These are phyloP conservation scores for Lissonota sp. DNA, from an alignment of 2,888 invertebrate species.

Conservation along the genomic window DNA sequence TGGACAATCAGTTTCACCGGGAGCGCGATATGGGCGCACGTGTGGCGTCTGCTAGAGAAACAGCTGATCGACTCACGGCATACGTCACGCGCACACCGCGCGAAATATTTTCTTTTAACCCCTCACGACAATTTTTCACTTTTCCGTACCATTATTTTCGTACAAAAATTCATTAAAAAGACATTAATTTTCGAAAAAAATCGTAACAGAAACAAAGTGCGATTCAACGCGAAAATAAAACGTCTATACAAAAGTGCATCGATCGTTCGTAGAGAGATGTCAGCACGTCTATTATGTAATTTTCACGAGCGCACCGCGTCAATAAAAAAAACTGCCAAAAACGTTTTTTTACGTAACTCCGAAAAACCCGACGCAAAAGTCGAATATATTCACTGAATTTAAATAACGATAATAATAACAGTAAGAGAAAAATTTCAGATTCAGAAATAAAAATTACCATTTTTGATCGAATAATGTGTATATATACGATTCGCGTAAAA, in stretches of 20 bases:
- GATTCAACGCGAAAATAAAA: neutral
- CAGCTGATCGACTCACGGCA: slow-evolving; percentile 69
- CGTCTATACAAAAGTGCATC: slow-evolving; percentile 15
- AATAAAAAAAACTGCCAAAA: slow-evolving; percentile 43
- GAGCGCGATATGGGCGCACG: slow-evolving; percentile 48
- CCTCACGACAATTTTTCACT: neutral
- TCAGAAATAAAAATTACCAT: too few species aligned
- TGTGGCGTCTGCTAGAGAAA: slow-evolving; percentile 75
- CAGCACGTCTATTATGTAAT: slow-evolving; percentile 51
- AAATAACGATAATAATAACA: too few species aligned
- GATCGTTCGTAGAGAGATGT: slow-evolving; percentile 41
- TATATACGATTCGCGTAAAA: neutral
- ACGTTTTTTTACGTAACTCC: slow-evolving; percentile 51
- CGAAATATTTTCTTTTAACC: slow-evolving; percentile 20
- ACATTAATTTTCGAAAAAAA: neutral
- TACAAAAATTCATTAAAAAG: neutral
- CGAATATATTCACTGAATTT: neutral
- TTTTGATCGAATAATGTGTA: neutral
- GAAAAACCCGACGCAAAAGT: slow-evolving; percentile 25
- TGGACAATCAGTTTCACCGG: slow-evolving; percentile 30
- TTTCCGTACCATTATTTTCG: neutral
- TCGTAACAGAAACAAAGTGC: neutral
- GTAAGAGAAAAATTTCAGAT: too few species aligned
- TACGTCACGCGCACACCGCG: slow-evolving; percentile 47
- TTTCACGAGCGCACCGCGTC: slow-evolving; percentile 50